phyloP scores from a whole-genome alignment of 2,113 vertebrate genomes.

The Gasterosteus aculeatus region DNA sequence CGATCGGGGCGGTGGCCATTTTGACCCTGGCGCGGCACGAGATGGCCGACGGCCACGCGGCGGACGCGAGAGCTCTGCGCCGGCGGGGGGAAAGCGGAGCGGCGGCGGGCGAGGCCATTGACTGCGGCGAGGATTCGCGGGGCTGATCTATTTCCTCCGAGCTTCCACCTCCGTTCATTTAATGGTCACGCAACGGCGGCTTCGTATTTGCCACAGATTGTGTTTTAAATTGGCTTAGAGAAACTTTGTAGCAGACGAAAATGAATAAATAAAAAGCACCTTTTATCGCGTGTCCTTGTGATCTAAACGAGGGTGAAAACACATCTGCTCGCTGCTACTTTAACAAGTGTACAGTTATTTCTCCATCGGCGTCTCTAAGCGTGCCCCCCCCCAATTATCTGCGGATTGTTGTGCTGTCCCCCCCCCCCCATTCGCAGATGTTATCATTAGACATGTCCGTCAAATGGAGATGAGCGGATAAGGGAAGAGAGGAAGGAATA shows the following conservation, averaged over 20 bases:
- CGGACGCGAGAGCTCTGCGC: neutral
- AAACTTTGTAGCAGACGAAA: constrained; percentile 30
- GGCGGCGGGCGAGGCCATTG: neutral
- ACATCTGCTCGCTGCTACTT: constrained; percentile 52
- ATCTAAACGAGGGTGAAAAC: constrained; percentile 76
- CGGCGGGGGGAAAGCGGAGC: neutral
- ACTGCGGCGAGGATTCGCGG: constrained; percentile 2
- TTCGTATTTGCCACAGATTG: constrained; percentile 21
- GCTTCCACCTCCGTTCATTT: constrained; percentile 55
- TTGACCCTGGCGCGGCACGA: constrained; percentile 35
- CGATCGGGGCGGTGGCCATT: constrained; percentile 49
- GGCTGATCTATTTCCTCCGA: constrained; percentile 21
- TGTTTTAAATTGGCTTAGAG: constrained; percentile 66
- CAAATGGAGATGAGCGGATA: constrained; percentile 70
- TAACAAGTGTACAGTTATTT: constrained; percentile 51
- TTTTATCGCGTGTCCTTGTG: constrained; percentile 54
- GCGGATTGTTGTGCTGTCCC: constrained; percentile 73
- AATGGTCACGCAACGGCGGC: constrained; percentile 46
- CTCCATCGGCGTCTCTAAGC: constrained; percentile 42
- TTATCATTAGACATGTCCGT: constrained; percentile 78
- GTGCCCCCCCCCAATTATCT: constrained; percentile 74
- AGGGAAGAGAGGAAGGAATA: constrained; percentile 41
- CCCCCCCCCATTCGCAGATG: constrained; percentile 60
- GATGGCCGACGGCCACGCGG: constrained; percentile 2
- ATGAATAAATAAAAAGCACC: constrained; percentile 22